Evolutionary conservation across 2,888 invertebrate species (phyloP).

Genomic region (Subacronicta megacephala): DNA sequence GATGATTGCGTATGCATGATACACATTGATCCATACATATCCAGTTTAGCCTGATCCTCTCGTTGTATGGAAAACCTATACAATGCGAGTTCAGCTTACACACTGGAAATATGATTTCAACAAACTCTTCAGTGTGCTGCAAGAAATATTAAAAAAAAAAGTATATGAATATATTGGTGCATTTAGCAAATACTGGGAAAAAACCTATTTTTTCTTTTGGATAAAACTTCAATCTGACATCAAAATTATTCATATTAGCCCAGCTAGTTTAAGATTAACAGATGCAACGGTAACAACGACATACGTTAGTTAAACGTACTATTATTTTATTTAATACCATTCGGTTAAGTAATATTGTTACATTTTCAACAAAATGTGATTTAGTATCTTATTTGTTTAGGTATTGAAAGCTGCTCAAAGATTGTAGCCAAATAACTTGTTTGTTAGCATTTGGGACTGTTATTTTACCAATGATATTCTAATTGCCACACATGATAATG

Average conservation of each 20-base stretch:
- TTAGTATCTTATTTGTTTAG: constrained; percentile 25
- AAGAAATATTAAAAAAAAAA: too few relatives aligned
- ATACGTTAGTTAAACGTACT: constrained; percentile 39
- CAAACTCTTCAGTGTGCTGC: too few relatives aligned
- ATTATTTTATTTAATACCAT: constrained; percentile 26
- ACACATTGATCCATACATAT: too few relatives aligned
- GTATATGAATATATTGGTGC: too few relatives aligned
- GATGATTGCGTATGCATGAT: too few relatives aligned
- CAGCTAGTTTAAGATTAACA: constrained; percentile 26
- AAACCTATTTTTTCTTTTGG: too few relatives aligned
- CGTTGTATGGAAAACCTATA: too few relatives aligned
- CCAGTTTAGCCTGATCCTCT: too few relatives aligned
- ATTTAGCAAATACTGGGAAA: too few relatives aligned
- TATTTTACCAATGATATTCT: neutral
- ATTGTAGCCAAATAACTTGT: constrained; percentile 65
- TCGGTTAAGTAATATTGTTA: constrained; percentile 25
- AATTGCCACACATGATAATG: neutral
- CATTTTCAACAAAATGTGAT: constrained; percentile 33
- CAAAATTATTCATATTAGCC: neutral
- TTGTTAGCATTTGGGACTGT: constrained; percentile 10
- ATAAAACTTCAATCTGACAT: neutral
- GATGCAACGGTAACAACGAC: constrained; percentile 27
- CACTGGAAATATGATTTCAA: too few relatives aligned
- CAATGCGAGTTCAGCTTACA: too few relatives aligned
- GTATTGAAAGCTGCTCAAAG: constrained; percentile 64